A percentile compares a stretch with the other conserved stretches of the same genome.
Evolutionary conservation across 1,140 invertebrate genomes (phyloP).

Genomic region (Aradophagus sp.): DNA sequence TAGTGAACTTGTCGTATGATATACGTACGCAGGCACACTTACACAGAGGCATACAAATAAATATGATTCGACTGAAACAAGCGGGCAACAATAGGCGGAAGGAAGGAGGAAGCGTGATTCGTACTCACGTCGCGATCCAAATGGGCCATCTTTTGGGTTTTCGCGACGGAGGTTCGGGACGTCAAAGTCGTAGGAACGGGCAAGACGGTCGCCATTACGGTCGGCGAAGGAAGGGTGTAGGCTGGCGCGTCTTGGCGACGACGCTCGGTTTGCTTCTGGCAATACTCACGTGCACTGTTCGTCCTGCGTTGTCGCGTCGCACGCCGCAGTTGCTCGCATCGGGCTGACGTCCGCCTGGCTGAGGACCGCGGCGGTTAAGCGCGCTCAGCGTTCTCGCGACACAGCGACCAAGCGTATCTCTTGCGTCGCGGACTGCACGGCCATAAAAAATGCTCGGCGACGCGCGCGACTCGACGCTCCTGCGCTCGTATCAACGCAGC

Average conservation of each 20-base stretch:
- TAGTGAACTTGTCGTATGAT: too few relatives aligned
- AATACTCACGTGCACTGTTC: constrained; percentile 69
- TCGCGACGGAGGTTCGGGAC: too few relatives aligned
- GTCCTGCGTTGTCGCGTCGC: constrained; percentile 59
- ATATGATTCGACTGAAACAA: too few relatives aligned
- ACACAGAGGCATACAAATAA: too few relatives aligned
- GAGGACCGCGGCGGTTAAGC: constrained; percentile 61
- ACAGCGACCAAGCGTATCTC: constrained; percentile 54
- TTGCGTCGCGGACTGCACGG: constrained; percentile 34
- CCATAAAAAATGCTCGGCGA: constrained; percentile 58
- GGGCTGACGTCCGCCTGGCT: constrained; percentile 60
- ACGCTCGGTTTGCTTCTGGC: neutral
- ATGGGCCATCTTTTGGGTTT: too few relatives aligned
- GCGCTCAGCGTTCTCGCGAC: constrained; percentile 52
- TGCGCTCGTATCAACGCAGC: constrained; percentile 65
- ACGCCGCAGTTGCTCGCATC: constrained; percentile 65
- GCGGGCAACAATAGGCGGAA: too few relatives aligned
- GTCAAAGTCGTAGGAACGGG: too few relatives aligned
- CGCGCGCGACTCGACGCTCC: constrained; percentile 54
- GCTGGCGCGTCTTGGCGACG: constrained; percentile 31
- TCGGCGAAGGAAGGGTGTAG: constrained; percentile 61
- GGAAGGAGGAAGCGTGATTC: too few relatives aligned
- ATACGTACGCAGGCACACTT: too few relatives aligned
- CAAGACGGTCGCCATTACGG: constrained; percentile 36
- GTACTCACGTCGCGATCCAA: too few relatives aligned